A percentile compares a stretch with the other conserved stretches of the same genome.
Conservation (phyloP, 2,888 invertebrate genomes). For the Hemicrepidius hirtus region DNA sequence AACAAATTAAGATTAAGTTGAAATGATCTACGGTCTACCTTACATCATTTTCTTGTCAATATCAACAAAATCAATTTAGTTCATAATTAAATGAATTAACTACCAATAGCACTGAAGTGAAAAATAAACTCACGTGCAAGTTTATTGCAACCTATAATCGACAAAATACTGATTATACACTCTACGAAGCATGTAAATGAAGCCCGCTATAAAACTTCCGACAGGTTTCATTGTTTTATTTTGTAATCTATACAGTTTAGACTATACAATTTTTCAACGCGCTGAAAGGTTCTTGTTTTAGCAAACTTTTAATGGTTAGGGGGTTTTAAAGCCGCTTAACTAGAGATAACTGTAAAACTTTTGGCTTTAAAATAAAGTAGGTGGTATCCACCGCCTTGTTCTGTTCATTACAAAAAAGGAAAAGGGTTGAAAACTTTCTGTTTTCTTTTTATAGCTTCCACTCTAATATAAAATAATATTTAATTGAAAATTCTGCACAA, state of each 20-base stretch:
- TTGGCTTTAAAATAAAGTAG: constrained; percentile 3
- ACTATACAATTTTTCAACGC: constrained; percentile 14
- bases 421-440: neutral
- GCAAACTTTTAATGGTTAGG: constrained; percentile 20
- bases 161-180: constrained; percentile 11
- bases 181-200: constrained; percentile 16
- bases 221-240: constrained; percentile 17
- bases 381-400: constrained; percentile 2
- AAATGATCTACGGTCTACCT: no score
- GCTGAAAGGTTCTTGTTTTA: constrained; percentile 6
- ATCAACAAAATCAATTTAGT: no score
- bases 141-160: constrained; percentile 7
- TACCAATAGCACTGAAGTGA: neutral
- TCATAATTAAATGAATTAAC: neutral
- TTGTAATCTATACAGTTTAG: constrained; percentile 19
- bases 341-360: constrained; percentile 12
- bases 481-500: no score
- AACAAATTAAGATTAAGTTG: no score
- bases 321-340: constrained; percentile 1
- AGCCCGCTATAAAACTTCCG: constrained; percentile 10
- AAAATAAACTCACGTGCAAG: neutral
- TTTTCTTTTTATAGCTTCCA: neutral
- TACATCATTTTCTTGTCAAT: no score
- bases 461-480: no score
- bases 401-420: neutral